phyloP scores from a whole-genome alignment of 2,113 vertebrate genomes.

The Mugil cephalus region DNA sequence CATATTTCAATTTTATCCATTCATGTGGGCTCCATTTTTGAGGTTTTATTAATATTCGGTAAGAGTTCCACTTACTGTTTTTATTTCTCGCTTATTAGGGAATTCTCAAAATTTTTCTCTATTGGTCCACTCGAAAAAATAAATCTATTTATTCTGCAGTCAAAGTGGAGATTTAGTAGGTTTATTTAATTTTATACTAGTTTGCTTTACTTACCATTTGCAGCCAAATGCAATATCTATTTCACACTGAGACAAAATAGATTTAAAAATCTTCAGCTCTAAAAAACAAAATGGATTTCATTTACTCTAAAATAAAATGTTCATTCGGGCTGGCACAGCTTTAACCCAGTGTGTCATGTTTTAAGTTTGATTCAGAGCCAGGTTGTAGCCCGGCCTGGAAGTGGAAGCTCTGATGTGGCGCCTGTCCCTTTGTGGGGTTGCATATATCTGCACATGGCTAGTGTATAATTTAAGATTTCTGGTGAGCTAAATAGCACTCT shows the following conservation, averaged over 20 bases:
- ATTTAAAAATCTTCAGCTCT: slow-evolving; percentile 32
- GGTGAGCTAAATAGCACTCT: slow-evolving; percentile 79
- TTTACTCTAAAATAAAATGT: slow-evolving; percentile 61
- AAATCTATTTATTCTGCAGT: slow-evolving; percentile 20
- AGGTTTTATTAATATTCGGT: slow-evolving; percentile 26
- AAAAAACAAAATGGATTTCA: slow-evolving; percentile 47
- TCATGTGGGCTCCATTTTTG: slow-evolving; percentile 39
- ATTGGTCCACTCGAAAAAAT: slow-evolving; percentile 29
- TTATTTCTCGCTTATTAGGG: slow-evolving; percentile 4
- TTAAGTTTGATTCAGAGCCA: slow-evolving; percentile 60
- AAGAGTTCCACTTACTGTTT: slow-evolving; percentile 27
- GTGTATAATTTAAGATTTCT: slow-evolving; percentile 83
- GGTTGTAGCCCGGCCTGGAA: slow-evolving; percentile 56
- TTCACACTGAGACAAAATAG: slow-evolving; percentile 23
- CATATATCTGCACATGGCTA: slow-evolving; percentile 64
- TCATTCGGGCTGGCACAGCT: slow-evolving; percentile 46
- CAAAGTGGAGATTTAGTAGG: slow-evolving; percentile 13
- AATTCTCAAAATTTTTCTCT: slow-evolving; percentile 16
- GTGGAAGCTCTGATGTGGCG: slow-evolving; percentile 73
- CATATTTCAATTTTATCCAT: slow-evolving; percentile 38
- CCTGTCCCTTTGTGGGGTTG: slow-evolving; percentile 60
- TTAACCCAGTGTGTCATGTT: slow-evolving; percentile 44
- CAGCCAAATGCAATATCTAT: slow-evolving; percentile 28
- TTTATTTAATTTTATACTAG: slow-evolving; percentile 17
- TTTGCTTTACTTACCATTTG: slow-evolving; percentile 25